Percentiles rank a stretch among this genome's conserved stretches.
These are phyloP conservation scores for Leptopterna dolabrata DNA, from an alignment of 2,888 invertebrate genomes.

Conservation along the genomic window DNA sequence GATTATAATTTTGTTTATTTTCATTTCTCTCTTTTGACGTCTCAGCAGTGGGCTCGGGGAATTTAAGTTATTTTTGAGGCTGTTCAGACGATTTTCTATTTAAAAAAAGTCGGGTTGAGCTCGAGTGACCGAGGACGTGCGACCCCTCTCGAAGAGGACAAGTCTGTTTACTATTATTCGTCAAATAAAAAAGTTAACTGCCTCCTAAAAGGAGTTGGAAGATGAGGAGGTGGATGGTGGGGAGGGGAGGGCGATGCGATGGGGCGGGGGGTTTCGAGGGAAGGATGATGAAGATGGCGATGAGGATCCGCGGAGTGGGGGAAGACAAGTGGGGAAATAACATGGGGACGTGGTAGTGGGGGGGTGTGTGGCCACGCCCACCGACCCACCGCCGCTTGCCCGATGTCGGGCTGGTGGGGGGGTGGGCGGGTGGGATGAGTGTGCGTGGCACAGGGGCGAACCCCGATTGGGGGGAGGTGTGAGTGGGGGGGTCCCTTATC, in stretches of 20 bases:
- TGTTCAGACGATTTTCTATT: too few species aligned
- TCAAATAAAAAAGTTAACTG: slow-evolving; percentile 12
- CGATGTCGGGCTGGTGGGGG: slow-evolving; percentile 19
- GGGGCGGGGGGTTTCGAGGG: not conserved
- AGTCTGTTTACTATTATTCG: slow-evolving; percentile 18
- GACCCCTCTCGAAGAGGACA: not conserved
- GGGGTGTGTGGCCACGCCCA: not conserved
- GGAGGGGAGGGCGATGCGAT: not conserved
- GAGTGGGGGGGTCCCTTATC: slow-evolving; percentile 48
- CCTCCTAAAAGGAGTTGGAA: not conserved
- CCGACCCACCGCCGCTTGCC: not conserved
- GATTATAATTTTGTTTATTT: too few species aligned
- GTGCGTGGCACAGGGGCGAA: not conserved
- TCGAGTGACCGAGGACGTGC: not conserved
- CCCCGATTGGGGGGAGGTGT: not conserved
- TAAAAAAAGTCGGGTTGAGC: too few species aligned
- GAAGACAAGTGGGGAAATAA: not conserved
- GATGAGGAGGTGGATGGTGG: not conserved
- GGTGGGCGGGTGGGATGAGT: slow-evolving; percentile 16
- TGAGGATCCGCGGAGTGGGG: slow-evolving; percentile 1
- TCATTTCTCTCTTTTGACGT: too few species aligned
- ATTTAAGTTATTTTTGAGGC: too few species aligned
- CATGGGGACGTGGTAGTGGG: not conserved
- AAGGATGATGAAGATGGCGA: slow-evolving; percentile 50
- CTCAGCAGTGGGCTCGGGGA: too few species aligned